phyloP scores from a whole-genome alignment of 2,888 invertebrate genomes.

The Tipula unca region DNA sequence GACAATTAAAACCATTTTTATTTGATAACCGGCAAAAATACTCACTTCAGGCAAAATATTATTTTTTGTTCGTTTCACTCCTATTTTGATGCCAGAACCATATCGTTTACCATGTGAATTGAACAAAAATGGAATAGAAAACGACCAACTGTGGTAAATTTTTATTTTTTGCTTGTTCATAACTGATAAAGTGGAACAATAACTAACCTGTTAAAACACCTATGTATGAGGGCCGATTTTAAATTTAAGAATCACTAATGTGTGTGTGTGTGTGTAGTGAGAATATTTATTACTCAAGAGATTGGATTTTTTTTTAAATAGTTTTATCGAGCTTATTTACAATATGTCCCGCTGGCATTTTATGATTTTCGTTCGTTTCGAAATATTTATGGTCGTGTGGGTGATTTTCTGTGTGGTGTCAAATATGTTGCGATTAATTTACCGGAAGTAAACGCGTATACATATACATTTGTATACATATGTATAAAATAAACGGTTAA shows the following conservation, averaged over 20 bases:
- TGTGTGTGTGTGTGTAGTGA: background rate
- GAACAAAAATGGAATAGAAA: background rate
- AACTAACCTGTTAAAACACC: background rate
- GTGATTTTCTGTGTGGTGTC: background rate
- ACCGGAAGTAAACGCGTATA: background rate
- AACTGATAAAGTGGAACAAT: slow-evolving; percentile 8
- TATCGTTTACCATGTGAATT: background rate
- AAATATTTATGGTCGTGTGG: background rate
- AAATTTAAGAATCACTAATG: background rate
- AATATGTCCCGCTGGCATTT: background rate
- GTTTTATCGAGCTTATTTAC: background rate
- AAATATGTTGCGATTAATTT: background rate
- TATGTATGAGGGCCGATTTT: slow-evolving; percentile 9
- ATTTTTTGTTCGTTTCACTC: background rate
- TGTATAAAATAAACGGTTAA: background rate
- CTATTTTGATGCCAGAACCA: background rate
- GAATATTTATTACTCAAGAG: background rate
- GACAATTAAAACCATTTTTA: background rate
- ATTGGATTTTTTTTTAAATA: background rate
- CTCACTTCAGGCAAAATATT: background rate
- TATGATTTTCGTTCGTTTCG: background rate
- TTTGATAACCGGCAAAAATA: background rate
- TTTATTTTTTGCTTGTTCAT: background rate
- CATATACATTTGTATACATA: no score
- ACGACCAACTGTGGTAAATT: background rate